phyloP scores from a whole-genome alignment of 2,797 vertebrate species.

The Ctenopoma multispine region DNA sequence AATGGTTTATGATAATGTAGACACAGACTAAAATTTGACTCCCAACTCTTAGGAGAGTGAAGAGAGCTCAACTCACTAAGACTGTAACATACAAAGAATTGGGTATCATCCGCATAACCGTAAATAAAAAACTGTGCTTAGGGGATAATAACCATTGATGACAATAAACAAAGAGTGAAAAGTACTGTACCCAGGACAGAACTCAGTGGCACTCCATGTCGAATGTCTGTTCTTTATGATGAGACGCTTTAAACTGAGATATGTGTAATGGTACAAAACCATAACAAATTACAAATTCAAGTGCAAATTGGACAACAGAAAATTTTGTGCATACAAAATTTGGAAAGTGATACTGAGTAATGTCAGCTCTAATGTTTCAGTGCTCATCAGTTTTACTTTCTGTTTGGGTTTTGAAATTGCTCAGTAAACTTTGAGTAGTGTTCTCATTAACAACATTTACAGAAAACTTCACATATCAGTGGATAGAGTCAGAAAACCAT shows the following conservation, averaged over 20 bases:
- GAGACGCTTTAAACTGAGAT: background rate
- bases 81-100: background rate
- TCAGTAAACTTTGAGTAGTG: constrained; percentile 6
- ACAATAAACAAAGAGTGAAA: background rate
- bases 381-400: constrained; percentile 5
- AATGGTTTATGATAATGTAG: background rate
- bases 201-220: background rate
- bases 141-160: background rate
- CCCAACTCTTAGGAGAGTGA: background rate
- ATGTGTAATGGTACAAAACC: background rate
- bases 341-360: background rate
- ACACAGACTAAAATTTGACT: no score
- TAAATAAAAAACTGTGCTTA: background rate
- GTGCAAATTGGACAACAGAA: background rate
- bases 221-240: background rate
- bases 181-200: background rate
- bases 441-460: constrained; percentile 14
- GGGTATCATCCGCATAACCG: constrained; percentile 25
- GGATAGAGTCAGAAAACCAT: background rate
- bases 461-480: constrained; percentile 1
- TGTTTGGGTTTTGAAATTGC: background rate
- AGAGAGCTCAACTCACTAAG: background rate
- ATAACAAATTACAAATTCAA: background rate
- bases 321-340: background rate
- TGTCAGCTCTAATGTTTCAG: background rate